Evolutionary conservation across 2,797 vertebrate species (phyloP).

Genomic region (Sebastolobus alascanus): DNA sequence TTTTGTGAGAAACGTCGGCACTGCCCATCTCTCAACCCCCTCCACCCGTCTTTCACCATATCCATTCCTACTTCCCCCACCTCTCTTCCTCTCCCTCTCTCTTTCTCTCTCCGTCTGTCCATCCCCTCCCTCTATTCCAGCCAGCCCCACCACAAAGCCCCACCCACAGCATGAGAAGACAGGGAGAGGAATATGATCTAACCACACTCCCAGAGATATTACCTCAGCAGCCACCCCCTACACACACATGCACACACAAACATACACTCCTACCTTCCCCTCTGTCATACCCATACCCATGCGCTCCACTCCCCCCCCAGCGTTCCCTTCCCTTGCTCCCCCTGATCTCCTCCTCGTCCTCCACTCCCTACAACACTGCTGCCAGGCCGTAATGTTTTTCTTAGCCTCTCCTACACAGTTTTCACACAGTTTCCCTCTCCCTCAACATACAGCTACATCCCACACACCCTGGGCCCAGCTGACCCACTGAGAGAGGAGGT

Average conservation of each 20-base stretch:
- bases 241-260: constrained; percentile 44
- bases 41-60: constrained; percentile 56
- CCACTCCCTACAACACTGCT: constrained; percentile 79
- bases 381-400: constrained; percentile 86
- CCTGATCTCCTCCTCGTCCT: constrained; percentile 74
- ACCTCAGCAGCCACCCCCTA: constrained; percentile 76
- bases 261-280: constrained; percentile 70
- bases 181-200: constrained; percentile 78
- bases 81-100: constrained; percentile 48
- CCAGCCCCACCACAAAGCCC: constrained; percentile 70
- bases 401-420: constrained; percentile 91
- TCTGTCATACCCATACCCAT: constrained; percentile 67
- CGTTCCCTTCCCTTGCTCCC: constrained; percentile 52
- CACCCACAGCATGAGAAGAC: constrained; percentile 83
- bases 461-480: constrained; percentile 82
- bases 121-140: constrained; percentile 67
- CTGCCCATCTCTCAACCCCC: constrained; percentile 67
- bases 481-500: constrained; percentile 79
- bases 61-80: constrained; percentile 45
- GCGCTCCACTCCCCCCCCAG: constrained; percentile 49
- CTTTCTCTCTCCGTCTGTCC: constrained; percentile 20
- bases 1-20: constrained; percentile 62
- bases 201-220: constrained; percentile 76
- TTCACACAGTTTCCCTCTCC: constrained; percentile 84
- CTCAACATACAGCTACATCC: constrained; percentile 81